Conservation (phyloP, 2,888 invertebrate species). For the Callyntrura sp. region DNA sequence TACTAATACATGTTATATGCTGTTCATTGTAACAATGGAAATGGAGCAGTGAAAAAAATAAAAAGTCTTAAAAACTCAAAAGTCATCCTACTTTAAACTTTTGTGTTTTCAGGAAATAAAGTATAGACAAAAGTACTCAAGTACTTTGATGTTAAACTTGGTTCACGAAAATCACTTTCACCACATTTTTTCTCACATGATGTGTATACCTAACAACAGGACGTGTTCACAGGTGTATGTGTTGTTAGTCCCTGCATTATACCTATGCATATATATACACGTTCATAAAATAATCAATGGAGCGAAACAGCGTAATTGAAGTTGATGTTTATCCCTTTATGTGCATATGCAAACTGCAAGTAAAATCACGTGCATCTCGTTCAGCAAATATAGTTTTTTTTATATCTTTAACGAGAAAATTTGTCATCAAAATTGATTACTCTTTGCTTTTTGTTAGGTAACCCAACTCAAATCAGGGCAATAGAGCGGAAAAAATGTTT, state of each 20-base stretch:
- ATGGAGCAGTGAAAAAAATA: slow-evolving; percentile 32
- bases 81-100: neutral
- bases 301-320: neutral
- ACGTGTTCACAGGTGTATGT: neutral
- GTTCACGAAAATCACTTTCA: slow-evolving; percentile 54
- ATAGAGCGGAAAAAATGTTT: neutral
- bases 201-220: neutral
- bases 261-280: neutral
- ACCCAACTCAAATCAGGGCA: neutral
- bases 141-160: no score
- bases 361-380: neutral
- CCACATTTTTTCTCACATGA: slow-evolving; percentile 15
- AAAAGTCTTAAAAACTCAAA: slow-evolving; percentile 34
- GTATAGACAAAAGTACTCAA: no score
- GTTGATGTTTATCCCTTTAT: neutral
- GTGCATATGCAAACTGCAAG: no score
- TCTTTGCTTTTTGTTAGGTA: neutral
- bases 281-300: slow-evolving; percentile 4
- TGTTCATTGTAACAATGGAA: slow-evolving; percentile 45
- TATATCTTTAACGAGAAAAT: neutral
- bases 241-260: neutral
- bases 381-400: neutral
- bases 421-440: slow-evolving; percentile 26
- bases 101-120: slow-evolving; percentile 33
- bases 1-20: slow-evolving; percentile 26